phyloP scores from a whole-genome alignment of 2,797 vertebrate species.

The Poecilia wingei region DNA sequence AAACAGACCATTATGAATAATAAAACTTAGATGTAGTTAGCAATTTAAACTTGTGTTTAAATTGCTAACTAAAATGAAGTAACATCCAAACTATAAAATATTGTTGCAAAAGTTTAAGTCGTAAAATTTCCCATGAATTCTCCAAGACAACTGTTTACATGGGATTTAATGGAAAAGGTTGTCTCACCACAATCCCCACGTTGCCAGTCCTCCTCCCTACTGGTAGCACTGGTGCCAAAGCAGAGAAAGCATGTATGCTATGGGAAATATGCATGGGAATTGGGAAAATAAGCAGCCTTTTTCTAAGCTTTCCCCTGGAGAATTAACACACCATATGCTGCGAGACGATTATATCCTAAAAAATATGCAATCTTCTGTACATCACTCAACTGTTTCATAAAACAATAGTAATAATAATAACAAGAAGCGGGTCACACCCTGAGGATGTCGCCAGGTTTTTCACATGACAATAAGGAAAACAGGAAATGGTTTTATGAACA shows the following conservation, averaged over 20 bases:
- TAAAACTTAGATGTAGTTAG: too few relatives aligned
- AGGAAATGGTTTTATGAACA: neutral
- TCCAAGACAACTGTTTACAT: neutral
- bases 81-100: neutral
- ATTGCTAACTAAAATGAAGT: neutral
- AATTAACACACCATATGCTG: neutral
- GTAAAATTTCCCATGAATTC: neutral
- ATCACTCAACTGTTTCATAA: slow-evolving; percentile 6
- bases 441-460: neutral
- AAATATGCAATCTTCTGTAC: slow-evolving; percentile 9
- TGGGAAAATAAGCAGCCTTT: neutral
- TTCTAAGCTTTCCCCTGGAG: neutral
- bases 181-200: slow-evolving; percentile 1
- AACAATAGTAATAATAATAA: slow-evolving; percentile 3
- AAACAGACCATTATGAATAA: neutral
- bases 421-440: neutral
- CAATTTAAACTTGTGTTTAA: neutral
- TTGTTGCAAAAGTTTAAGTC: neutral
- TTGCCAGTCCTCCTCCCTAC: neutral
- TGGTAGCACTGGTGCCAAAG: neutral
- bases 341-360: neutral
- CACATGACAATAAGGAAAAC: neutral
- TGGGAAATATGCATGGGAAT: slow-evolving; percentile 25
- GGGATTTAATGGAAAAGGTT: neutral
- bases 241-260: neutral